Base-by-base conservation (phyloP, 2,113 vertebrate genomes). In the Pristiophorus japonicus region DNA sequence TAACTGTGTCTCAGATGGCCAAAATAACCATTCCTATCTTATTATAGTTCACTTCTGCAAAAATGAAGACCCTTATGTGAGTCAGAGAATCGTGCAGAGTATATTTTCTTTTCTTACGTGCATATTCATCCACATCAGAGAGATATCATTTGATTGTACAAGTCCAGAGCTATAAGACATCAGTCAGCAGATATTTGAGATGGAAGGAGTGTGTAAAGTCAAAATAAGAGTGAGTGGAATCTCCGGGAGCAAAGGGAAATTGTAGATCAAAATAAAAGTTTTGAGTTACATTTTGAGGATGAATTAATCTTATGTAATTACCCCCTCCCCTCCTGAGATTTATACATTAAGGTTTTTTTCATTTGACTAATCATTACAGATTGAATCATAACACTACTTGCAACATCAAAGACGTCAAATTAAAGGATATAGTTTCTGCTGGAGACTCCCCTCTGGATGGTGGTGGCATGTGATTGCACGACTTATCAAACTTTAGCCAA, bases 281-380 rank as follows among this genome's bases (percentile, higher is more conserved):
- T 51, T 88, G 27, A 51, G 45, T 88, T 88, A 27, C 78, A 88
- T 47, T 88, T 47, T 22, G 30, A 88, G 24, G 47, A 45, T 81
- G 38, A 88, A 88, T 88, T 88, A 88, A 88, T 88, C 85, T 88
- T 88, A 6, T 55, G 24, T 47, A 88, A 55, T 88, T 88, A 47
- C 24, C 24, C 38, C 78, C 42, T 81, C 18, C 78, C 38, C 78
- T 81, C 16, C 24, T 55, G 47, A 51, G 85, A 88, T 88, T 55
- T 88, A 55, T 55, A 30, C 85, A 88, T 55, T 51, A 51, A 45
- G 81, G 30, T 34, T 90, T 59, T 55, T 59, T 90, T 90, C 51
- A 59, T 59, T 90, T 59, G 45, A 18, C 51, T 59, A 55, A 90
- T 59, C 47, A 62, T 90, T 90, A 59, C 51, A 1, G 51, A 55